These are phyloP conservation scores for Neodon shergylaensis DNA, from an alignment of 2,113 vertebrate species.

Conservation along the genomic window DNA sequence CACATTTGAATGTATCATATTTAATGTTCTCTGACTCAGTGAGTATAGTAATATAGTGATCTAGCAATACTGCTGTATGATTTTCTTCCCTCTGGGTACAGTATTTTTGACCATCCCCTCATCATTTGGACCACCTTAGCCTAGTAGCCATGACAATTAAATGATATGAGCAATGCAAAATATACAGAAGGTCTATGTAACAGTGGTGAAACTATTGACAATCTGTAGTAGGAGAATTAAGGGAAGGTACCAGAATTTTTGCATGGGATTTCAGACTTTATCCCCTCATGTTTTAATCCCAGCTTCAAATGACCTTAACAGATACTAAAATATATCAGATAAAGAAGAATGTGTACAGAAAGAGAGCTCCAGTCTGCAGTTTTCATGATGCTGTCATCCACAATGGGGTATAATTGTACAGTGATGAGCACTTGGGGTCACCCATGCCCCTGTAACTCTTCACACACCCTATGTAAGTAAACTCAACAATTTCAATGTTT, in stretches of 20 bases:
- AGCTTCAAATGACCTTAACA: neutral
- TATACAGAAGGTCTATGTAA: neutral
- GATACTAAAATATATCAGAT: neutral
- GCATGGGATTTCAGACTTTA: neutral
- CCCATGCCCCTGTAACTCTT: neutral
- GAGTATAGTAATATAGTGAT: neutral
- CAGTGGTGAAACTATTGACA: neutral
- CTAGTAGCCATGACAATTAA: neutral
- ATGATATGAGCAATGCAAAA: neutral
- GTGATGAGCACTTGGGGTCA: neutral
- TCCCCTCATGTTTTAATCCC: neutral
- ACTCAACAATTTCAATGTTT: neutral
- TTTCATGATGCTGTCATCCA: too few species aligned
- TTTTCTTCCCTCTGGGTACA: neutral
- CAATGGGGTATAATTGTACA: neutral
- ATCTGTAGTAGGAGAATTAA: neutral
- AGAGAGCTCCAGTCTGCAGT: too few species aligned
- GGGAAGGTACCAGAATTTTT: neutral
- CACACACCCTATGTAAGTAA: neutral
- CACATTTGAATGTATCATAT: neutral
- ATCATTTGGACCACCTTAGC: too few species aligned
- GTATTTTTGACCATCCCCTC: neutral
- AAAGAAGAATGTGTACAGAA: neutral
- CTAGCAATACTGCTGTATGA: neutral
- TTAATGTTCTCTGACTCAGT: neutral